Base-by-base conservation (phyloP, 2,113 vertebrate species). In the Excalfactoria chinensis region DNA sequence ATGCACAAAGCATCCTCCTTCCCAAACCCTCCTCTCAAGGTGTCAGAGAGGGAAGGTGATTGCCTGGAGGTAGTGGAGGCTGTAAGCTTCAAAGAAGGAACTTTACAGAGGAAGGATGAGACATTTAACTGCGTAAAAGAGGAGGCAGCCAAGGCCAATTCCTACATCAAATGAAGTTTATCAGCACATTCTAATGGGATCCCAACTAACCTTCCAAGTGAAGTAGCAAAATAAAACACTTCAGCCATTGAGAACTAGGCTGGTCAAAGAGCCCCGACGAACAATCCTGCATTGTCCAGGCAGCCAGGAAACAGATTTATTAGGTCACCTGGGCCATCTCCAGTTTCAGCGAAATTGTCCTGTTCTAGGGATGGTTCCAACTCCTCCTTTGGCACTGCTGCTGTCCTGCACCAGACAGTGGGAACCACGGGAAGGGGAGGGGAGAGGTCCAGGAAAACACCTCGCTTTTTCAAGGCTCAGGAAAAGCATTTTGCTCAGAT, bases 151-250 rank as follows among this genome's bases (percentile, higher is more conserved):
- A 82, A 89, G 84, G 90, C 60, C 74, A 82, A 35, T 84, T 74
- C 35, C 63, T 43, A 70, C 22, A 84, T 59, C 63, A 59, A 43
- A 30, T 86, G 69, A 84, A 66, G 21, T 89, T 85, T 87, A 87
- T 72, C 94, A 63, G 60, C 71, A 44, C 32, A 30, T 40, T n/a
- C 84, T 79, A 87, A 89, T 48, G 87, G 86, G 87, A 79, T 79
- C 89, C 73, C 77, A 93, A 92, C 80, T 74, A 90, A 86, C 74
- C 84, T 90, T 89, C 90, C 86, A 84, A 87, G 67, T 20, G 74
- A 87, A 93, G 92, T 66, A 90, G 70, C 81, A 86, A 88, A 95
- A 87, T 87, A 93, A 96, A 92, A 87, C 93, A 92, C 89, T 94
- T 95, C 48, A 92, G 84, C 71, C 78, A 95, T 87, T 92, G 91